A percentile compares a stretch with the other conserved stretches of the same genome.
These are phyloP conservation scores for Bimastos eiseni DNA, from an alignment of 2,888 invertebrate genomes.

Conservation along the genomic window DNA sequence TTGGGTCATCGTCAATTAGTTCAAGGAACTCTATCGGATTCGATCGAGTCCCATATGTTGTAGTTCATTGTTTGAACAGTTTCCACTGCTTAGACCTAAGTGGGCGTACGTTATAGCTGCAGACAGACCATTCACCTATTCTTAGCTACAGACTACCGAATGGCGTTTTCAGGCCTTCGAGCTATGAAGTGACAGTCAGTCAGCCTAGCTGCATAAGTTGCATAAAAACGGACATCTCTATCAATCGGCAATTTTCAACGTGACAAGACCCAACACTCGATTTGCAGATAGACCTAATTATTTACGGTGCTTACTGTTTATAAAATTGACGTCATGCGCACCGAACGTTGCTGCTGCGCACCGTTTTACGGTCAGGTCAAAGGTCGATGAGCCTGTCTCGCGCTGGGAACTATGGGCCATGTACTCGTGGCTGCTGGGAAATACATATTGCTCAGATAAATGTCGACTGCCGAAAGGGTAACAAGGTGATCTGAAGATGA, in stretches of 20 bases:
- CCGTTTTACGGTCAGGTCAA: slow-evolving; percentile 14
- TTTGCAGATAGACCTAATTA: background rate
- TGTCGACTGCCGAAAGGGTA: background rate
- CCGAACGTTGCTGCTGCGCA: background rate
- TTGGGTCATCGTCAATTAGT: background rate
- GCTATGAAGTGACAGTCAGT: background rate
- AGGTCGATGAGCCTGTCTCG: slow-evolving; percentile 1
- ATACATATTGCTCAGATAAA: background rate
- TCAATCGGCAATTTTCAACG: background rate
- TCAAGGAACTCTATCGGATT: background rate
- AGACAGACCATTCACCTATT: too few relatives aligned
- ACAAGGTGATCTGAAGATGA: background rate
- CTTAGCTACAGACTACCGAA: background rate
- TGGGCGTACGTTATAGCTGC: background rate
- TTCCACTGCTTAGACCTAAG: background rate
- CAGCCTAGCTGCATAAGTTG: background rate
- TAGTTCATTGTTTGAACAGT: background rate
- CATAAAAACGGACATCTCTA: background rate
- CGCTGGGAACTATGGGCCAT: background rate
- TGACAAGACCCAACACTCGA: background rate
- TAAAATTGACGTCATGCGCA: background rate
- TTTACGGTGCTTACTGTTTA: background rate
- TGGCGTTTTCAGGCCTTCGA: background rate
- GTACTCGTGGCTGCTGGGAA: slow-evolving; percentile 13
- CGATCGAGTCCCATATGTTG: background rate